Evolutionary conservation across 2,113 vertebrate species (phyloP).

Genomic region (Etheostoma spectabile): DNA sequence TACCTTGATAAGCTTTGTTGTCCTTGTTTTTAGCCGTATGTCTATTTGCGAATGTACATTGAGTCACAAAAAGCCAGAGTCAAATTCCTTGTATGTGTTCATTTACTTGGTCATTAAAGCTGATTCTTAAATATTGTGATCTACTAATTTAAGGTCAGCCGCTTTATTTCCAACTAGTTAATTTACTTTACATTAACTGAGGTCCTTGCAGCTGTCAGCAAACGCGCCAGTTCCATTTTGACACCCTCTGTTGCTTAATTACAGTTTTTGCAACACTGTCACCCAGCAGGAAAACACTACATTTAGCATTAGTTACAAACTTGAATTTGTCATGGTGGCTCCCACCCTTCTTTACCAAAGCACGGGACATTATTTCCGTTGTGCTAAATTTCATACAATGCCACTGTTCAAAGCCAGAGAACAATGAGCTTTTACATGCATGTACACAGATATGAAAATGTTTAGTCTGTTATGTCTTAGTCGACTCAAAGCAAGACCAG

Average conservation of each 20-base stretch:
- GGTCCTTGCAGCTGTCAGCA: constrained; percentile 4
- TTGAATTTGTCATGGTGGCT: constrained; percentile 30
- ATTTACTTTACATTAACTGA: constrained; percentile 14
- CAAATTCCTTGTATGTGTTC: too few relatives aligned
- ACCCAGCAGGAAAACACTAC: background rate
- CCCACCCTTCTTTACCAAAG: constrained; percentile 25
- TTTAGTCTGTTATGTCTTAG: constrained; percentile 1
- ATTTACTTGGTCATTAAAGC: too few relatives aligned
- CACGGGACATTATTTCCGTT: constrained; percentile 70
- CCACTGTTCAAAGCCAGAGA: constrained; percentile 32
- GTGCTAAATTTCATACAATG: constrained; percentile 44
- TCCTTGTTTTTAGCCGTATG: too few relatives aligned
- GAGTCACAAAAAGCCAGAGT: too few relatives aligned
- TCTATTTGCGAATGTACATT: too few relatives aligned
- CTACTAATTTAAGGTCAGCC: constrained; percentile 10
- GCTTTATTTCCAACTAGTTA: constrained; percentile 41
- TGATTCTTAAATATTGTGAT: constrained; percentile 22
- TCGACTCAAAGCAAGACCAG: constrained; percentile 10
- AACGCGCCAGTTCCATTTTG: background rate
- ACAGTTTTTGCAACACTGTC: constrained; percentile 8
- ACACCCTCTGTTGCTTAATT: background rate
- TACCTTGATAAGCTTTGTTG: too few relatives aligned
- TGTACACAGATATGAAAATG: constrained; percentile 33
- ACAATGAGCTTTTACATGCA: constrained; percentile 52
- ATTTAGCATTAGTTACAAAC: constrained; percentile 34